phyloP scores from a whole-genome alignment of 2,888 invertebrate species.

The Apoda limacodes region DNA sequence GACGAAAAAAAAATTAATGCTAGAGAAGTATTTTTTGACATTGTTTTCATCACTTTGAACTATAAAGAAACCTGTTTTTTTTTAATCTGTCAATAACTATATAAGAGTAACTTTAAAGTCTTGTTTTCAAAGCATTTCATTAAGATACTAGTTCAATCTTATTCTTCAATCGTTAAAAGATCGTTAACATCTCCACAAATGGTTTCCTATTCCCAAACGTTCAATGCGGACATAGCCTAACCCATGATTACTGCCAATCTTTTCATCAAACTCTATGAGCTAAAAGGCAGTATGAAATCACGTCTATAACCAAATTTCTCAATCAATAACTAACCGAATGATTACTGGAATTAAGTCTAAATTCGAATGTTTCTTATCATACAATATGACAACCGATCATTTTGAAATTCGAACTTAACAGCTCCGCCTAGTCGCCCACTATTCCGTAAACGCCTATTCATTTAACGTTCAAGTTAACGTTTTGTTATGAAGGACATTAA shows the following conservation, averaged over 20 bases:
- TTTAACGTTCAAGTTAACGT: conserved; percentile 7
- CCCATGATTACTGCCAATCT: conserved; percentile 47
- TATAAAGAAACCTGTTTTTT: no score
- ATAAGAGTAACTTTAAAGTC: no score
- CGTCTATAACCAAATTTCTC: conserved; percentile 15
- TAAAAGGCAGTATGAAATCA: conserved; percentile 24
- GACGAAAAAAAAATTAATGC: no score
- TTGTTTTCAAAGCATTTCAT: no score
- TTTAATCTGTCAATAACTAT: no score
- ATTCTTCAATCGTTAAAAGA: no score
- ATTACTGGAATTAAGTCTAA: conserved; percentile 4
- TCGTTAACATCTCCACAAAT: no score
- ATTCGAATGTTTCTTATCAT: no score
- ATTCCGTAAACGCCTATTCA: conserved; percentile 22
- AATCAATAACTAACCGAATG: no score
- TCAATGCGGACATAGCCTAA: conserved; percentile 25
- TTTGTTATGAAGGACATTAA: not conserved
- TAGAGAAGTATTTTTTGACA: no score
- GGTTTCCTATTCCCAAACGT: conserved; percentile 19
- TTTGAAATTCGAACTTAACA: conserved; percentile 31
- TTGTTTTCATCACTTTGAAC: no score
- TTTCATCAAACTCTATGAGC: conserved; percentile 24
- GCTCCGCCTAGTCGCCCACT: conserved; percentile 28
- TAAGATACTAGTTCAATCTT: no score
- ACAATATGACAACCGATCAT: conserved; percentile 40